phyloP scores from a whole-genome alignment of 2,888 invertebrate genomes.

The Euclidia mi region DNA sequence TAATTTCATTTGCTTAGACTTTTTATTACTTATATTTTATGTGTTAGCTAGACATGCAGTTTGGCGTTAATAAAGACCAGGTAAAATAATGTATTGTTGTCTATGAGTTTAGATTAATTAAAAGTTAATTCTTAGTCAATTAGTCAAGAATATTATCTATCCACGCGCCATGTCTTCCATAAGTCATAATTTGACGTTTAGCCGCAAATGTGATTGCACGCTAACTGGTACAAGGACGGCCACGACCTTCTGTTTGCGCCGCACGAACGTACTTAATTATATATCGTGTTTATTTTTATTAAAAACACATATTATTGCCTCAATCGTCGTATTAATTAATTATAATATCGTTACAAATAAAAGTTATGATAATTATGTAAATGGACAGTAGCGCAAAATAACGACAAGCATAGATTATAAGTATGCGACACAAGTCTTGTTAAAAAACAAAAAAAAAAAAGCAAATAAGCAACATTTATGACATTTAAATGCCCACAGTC shows the following conservation, averaged over 20 bases:
- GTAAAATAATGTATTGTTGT: too few relatives aligned
- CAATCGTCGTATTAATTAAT: slow-evolving; percentile 10
- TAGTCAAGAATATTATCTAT: too few relatives aligned
- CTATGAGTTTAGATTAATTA: too few relatives aligned
- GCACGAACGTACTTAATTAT: slow-evolving; percentile 64
- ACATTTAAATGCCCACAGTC: slow-evolving; percentile 4
- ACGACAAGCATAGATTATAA: neutral
- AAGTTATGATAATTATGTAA: too few relatives aligned
- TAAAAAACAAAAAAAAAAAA: neutral
- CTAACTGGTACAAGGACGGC: slow-evolving; percentile 78
- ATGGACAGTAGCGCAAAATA: too few relatives aligned
- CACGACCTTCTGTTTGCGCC: slow-evolving; percentile 67
- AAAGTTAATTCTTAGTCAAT: too few relatives aligned
- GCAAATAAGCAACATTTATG: slow-evolving; percentile 1
- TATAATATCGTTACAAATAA: neutral
- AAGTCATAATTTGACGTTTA: slow-evolving; percentile 74
- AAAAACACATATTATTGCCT: slow-evolving; percentile 17
- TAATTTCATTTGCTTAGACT: too few relatives aligned
- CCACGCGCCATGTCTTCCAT: slow-evolving; percentile 43
- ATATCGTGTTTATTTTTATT: slow-evolving; percentile 61
- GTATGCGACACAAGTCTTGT: too few relatives aligned
- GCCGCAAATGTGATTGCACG: slow-evolving; percentile 79
- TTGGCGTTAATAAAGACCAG: too few relatives aligned
- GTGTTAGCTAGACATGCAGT: too few relatives aligned
- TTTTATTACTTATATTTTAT: too few relatives aligned